Base-by-base conservation (phyloP, 2,797 vertebrate species). In the Tolypeutes matacus region DNA sequence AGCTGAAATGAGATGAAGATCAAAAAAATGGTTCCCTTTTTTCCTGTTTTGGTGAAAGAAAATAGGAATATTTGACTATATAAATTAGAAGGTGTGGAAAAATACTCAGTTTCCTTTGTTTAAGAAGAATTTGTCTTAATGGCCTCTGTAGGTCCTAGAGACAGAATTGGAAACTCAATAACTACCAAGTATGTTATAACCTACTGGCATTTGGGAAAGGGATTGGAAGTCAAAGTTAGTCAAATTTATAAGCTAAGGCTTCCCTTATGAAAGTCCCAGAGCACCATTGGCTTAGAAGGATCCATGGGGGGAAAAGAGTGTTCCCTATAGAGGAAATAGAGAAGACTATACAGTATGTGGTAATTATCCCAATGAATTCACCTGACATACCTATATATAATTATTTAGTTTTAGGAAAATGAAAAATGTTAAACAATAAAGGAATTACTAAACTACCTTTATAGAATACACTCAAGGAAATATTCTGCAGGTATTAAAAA, bases 41-140 rank as follows among this genome's bases (percentile, higher is more conserved):
- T 18, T 60, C 2, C 15, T 64, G 2, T 90, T 51, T 90, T 39
- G 5, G 17, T 91, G 20, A 60, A 93, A 76, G 56, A 80, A 90
- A 92, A 82, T 15, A 8, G 5, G 3, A 88, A 89, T 6, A 96
- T 81, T 31, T 94, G n/a, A 65, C 34, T 27, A 49, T 3, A 25
- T 81, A 58, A n/a, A 36, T 78, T 89, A 72, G 34, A 89, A 85
- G 46, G 49, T 34, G 11, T 77, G 34, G 8, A 65, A 69, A 18
- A 70, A 78, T 25, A 78, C 31, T 42, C 10, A 75, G n/a, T 64
- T 82, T 31, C 20, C 62, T 14, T 21, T 46, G 10, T 39, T 62
- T 84, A 77, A 86, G 67, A 72, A 81, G n/a, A 96, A 69, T 75
- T 85, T 92, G 91, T 72, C 46, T 70, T 14, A 77, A 64, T 89